phyloP scores from a whole-genome alignment of 1,140 invertebrate genomes.

The Stratiolaelaps scimitus region DNA sequence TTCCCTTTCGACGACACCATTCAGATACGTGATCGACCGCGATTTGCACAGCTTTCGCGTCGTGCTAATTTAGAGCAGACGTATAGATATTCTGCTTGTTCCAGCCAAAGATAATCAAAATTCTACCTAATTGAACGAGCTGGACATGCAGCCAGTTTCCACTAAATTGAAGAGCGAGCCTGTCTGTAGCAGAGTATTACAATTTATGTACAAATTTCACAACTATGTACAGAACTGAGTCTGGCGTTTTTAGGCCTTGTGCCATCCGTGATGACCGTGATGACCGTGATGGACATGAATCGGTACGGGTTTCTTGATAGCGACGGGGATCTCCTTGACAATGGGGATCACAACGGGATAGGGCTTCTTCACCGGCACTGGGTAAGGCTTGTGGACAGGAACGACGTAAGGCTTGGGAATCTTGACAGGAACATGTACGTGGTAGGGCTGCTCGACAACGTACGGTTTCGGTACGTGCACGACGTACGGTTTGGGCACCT shows the following conservation, averaged over 20 bases:
- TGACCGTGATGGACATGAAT: constrained; percentile 7
- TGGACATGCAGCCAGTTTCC: too few relatives aligned
- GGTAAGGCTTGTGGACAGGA: constrained; percentile 18
- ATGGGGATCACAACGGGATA: constrained; percentile 1
- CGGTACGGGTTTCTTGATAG: constrained; percentile 16
- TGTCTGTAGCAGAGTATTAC: too few relatives aligned
- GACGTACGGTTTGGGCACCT: constrained; percentile 24
- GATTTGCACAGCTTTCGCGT: too few relatives aligned
- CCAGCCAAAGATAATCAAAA: too few relatives aligned
- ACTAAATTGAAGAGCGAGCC: too few relatives aligned
- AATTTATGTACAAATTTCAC: too few relatives aligned
- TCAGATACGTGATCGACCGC: too few relatives aligned
- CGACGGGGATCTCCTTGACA: constrained; percentile 15
- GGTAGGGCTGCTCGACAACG: constrained; percentile 14
- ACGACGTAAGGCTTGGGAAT: constrained; percentile 17
- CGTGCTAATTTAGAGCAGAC: too few relatives aligned
- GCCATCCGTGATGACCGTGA: constrained; percentile 13
- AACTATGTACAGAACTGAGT: too few relatives aligned
- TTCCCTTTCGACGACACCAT: too few relatives aligned
- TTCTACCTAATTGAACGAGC: too few relatives aligned
- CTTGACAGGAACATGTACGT: constrained; percentile 5
- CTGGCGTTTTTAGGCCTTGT: constrained; percentile 17
- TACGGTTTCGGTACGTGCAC: constrained; percentile 23
- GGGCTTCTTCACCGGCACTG: constrained; percentile 26
- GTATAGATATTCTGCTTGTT: too few relatives aligned